A percentile compares a stretch with the other conserved stretches of the same genome.
Evolutionary conservation across 1,140 invertebrate genomes (phyloP).

Genomic region (Ceratoteleas bidentatus): DNA sequence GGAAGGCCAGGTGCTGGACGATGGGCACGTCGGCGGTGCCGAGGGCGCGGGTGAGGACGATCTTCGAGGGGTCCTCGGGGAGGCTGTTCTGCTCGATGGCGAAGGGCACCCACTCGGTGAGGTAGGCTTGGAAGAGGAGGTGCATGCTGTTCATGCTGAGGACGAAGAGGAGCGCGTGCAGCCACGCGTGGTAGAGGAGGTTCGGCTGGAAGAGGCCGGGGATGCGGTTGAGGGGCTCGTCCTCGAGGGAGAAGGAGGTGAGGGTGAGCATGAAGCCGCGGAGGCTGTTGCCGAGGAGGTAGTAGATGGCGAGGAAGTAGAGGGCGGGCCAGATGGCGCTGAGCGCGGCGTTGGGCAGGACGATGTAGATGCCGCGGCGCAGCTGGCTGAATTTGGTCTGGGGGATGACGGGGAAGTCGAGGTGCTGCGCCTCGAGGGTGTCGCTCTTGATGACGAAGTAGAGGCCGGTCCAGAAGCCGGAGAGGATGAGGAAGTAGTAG

Average conservation of each 20-base stretch:
- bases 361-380: conserved; percentile 81
- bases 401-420: conserved; percentile 85
- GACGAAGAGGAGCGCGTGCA: conserved; percentile 85
- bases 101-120: conserved; percentile 85
- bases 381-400: conserved; percentile 85
- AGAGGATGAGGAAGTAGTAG: conserved; percentile 84
- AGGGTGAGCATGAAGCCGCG: conserved; percentile 55
- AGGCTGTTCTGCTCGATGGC: conserved; percentile 70
- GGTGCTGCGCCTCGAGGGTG: conserved; percentile 74
- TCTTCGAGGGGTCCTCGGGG: conserved; percentile 51
- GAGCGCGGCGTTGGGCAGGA: conserved; percentile 83
- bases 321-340: conserved; percentile 84
- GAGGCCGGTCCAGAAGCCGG: conserved; percentile 86
- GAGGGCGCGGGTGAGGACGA: conserved; percentile 83
- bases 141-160: conserved; percentile 86
- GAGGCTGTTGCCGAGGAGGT: conserved; percentile 81
- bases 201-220: conserved; percentile 80
- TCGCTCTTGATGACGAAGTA: conserved; percentile 85
- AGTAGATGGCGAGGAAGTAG: conserved; percentile 84
- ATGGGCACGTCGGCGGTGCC: conserved; percentile 83
- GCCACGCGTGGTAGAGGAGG: conserved; percentile 85
- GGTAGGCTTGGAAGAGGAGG: conserved; percentile 85
- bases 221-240: conserved; percentile 81
- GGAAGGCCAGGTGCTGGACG: conserved; percentile 86
- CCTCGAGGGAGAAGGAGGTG: conserved; percentile 73